Base-by-base conservation (phyloP, 2,113 vertebrate species). In the Oceanodroma tethys region DNA sequence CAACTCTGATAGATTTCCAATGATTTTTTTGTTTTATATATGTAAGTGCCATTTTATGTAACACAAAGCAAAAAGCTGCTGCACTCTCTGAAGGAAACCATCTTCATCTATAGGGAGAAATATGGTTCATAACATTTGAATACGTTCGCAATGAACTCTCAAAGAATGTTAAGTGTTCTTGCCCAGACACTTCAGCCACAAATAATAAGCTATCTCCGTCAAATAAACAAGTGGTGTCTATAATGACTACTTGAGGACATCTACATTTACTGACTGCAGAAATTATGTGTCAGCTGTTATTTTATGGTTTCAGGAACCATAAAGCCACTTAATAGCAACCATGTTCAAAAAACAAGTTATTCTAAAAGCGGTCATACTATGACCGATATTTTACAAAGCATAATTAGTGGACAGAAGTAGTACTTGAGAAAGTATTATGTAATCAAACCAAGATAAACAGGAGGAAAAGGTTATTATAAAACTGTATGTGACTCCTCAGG, bases 231-330 rank as follows among this genome's bases (percentile, higher is more conserved):
- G 60, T 81, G 43, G 15, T 84, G 36, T 71, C 81, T 96, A n/a
- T 96, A 96, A 96, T 90, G 81, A 95, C 87, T 96, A 59, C 91
- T 25, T 95, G 65, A 76, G 65, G 90, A 60, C 26, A 93, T 84
- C 67, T 79, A 30, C 50, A 67, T 88, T 92, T 96, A 79, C 80
- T 93, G 68, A 91, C 63, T 90, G 55, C 67, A 94, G 82, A 97
- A 96, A 87, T 87, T 96, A 92, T 75, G 66, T 92, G 63, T 82
- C 84, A 74, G 73, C 11, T 80, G 38, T 85, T 96, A 94, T 84
- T 97, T 97, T 91, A 95, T 79, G 58, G 62, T 92, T 97, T 98
- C 81, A 96, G 86, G 56, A 97, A 85, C 36, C 36, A 79, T 67
- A 74, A 75, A 91, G 82, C 43, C 45, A 80, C 17, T 21, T 96